Percentiles rank a stretch among this genome's conserved stretches.
These are phyloP conservation scores for Oxystoma pomonae DNA, from an alignment of 2,888 invertebrate species.

Conservation along the genomic window DNA sequence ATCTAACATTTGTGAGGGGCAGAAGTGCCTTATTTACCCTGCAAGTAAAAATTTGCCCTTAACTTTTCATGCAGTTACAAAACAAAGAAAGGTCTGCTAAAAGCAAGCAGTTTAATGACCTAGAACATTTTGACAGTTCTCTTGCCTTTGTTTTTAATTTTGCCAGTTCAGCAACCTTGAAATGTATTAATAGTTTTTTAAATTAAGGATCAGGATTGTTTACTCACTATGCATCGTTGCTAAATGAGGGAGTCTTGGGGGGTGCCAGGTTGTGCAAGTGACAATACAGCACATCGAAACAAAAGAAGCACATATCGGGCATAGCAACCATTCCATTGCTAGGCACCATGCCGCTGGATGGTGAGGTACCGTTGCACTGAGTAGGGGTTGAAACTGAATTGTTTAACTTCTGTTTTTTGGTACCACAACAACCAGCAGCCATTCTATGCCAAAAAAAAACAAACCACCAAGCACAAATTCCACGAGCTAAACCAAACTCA, in stretches of 20 bases:
- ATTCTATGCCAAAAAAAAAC: constrained; percentile 45
- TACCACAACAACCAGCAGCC: constrained; percentile 90
- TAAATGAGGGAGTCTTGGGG: constrained; percentile 87
- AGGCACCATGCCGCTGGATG: constrained; percentile 44
- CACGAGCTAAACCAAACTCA: too few species aligned
- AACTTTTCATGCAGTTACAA: too few species aligned
- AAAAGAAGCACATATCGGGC: constrained; percentile 98
- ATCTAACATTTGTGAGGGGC: too few species aligned
- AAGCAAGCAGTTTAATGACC: not conserved
- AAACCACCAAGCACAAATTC: not conserved
- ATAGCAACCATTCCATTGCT: constrained; percentile 65
- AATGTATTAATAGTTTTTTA: constrained; percentile 1
- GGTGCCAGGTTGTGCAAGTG: constrained; percentile 91
- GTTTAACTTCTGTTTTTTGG: constrained; percentile 87
- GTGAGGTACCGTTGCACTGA: constrained; percentile 42
- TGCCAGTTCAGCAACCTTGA: not conserved
- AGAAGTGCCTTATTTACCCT: too few species aligned
- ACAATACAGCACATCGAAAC: constrained; percentile 96
- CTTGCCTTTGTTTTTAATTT: not conserved
- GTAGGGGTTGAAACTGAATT: constrained; percentile 48
- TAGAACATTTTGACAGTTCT: too few species aligned
- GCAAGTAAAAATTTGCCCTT: too few species aligned
- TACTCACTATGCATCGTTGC: constrained; percentile 93
- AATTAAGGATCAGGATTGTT: too few species aligned
- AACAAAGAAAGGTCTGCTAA: too few species aligned